Base-by-base conservation (phyloP, 2,113 vertebrate species). In the Sinocyclocheilus maitianheensis region DNA sequence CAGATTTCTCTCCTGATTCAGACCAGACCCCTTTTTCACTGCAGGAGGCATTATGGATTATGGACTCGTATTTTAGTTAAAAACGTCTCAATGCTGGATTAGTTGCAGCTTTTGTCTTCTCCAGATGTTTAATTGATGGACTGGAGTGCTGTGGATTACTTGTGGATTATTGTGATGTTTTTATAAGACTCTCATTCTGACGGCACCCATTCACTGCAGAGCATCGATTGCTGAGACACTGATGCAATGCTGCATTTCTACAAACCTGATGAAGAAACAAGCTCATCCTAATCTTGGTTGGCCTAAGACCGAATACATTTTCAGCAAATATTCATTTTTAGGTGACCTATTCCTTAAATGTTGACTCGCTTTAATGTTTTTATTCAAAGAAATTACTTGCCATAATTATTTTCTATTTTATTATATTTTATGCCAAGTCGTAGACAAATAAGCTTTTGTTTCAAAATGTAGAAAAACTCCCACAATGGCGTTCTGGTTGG, bases 401-500 rank as follows among this genome's bases (percentile, higher is more conserved):
- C 7, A 60, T 60, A 60, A 60, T 60, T n/a, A 60, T 22, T 60
- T 60, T 60, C 58, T 71, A 0, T 40, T 37, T 22, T 22, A 40
- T 72, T 72, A 12, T 34, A 18, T 77, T 77, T 34, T 18, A 60
- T 40, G 30, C 53, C 53, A 60, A 78, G 55, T 72, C 5, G 40
- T 43, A 72, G 20, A 72, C 69, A 72, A 72, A 72, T 43, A 72
- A 43, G 69, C 20, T 43, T 40, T 72, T 72, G 20, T 43, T n/a
- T 72, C 18, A 78, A 60, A 34, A 10, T 51, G 26, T 22, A 12
- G n/a, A 37, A 78, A 34, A 60, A n/a, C 11, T 13, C 30, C 53
- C 14, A 13, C 30, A 78, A 10, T 53, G 24, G 30, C 4, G 0
- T 77, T 77, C 53, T 78, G 18, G 48, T 55, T 34, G 51, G 26